A percentile compares a stretch with the other conserved stretches of the same genome.
Conservation (phyloP, 2,797 vertebrate species). For the Melanotaenia parkinsoni region DNA sequence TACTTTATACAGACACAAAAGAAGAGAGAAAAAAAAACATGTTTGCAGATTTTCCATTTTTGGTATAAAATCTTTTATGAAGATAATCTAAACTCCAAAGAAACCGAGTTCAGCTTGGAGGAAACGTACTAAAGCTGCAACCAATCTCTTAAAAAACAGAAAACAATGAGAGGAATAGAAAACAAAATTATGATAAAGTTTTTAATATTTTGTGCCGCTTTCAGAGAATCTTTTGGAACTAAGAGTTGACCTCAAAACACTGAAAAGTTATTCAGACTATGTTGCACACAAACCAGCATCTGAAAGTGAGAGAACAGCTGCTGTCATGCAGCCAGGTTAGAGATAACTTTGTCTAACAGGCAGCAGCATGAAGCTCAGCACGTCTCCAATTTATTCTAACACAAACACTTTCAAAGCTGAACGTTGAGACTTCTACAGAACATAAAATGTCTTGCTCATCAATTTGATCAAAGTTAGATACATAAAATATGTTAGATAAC, state of each 20-base stretch:
- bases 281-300: conserved; percentile 2
- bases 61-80: not conserved
- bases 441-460: not conserved
- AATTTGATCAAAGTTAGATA: not conserved
- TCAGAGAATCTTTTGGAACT: not conserved
- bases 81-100: not conserved
- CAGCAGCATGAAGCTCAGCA: conserved; percentile 45
- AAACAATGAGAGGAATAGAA: not conserved
- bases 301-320: conserved; percentile 15
- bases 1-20: conserved; percentile 81
- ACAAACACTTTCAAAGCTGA: conserved; percentile 28
- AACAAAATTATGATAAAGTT: not conserved
- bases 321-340: conserved; percentile 24
- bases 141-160: not conserved
- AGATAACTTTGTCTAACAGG: conserved; percentile 41
- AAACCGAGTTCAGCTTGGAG: not conserved
- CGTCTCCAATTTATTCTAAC: conserved; percentile 40
- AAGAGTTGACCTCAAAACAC: not conserved
- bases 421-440: conserved; percentile 17
- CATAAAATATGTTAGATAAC: not conserved
- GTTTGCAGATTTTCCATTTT: not conserved
- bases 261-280: not conserved
- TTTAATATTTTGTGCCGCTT: not conserved
- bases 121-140: not conserved
- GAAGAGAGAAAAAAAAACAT: not conserved